These are phyloP conservation scores for Cryptus viduatorius DNA, from an alignment of 2,888 invertebrate genomes.

Conservation along the genomic window DNA sequence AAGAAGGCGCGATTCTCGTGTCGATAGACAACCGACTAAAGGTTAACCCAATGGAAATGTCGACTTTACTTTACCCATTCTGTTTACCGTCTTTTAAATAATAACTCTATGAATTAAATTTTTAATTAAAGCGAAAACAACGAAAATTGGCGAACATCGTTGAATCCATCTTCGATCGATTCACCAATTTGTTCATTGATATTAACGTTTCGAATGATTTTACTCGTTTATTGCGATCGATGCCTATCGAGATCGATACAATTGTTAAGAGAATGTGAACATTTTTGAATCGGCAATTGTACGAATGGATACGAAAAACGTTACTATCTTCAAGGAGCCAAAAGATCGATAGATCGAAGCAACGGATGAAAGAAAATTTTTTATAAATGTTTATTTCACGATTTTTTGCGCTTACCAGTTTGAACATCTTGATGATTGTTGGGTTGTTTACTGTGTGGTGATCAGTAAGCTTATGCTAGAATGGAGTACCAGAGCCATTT, in stretches of 20 bases:
- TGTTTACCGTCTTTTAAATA: slow-evolving; percentile 21
- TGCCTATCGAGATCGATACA: too few relatives aligned
- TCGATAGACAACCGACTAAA: slow-evolving; percentile 58
- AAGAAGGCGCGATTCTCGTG: slow-evolving; percentile 51
- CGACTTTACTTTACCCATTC: neutral
- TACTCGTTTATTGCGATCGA: too few relatives aligned
- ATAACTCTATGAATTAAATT: slow-evolving; percentile 3
- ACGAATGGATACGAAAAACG: too few relatives aligned
- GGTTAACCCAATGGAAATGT: slow-evolving; percentile 65
- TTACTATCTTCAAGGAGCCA: neutral
- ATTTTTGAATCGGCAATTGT: too few relatives aligned
- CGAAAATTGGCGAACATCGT: neutral
- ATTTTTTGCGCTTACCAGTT: slow-evolving; percentile 81
- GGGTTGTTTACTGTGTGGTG: slow-evolving; percentile 81
- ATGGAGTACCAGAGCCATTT: slow-evolving; percentile 75
- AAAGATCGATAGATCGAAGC: neutral
- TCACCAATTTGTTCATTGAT: too few relatives aligned
- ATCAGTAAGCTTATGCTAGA: slow-evolving; percentile 80
- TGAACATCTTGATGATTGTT: slow-evolving; percentile 83
- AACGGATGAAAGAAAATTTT: neutral
- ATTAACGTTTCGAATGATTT: too few relatives aligned
- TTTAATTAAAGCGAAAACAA: neutral
- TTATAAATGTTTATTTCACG: slow-evolving; percentile 20
- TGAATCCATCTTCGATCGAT: neutral
- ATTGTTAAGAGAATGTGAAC: too few relatives aligned